phyloP scores from a whole-genome alignment of 2,113 vertebrate genomes.

The Otocyon megalotis region DNA sequence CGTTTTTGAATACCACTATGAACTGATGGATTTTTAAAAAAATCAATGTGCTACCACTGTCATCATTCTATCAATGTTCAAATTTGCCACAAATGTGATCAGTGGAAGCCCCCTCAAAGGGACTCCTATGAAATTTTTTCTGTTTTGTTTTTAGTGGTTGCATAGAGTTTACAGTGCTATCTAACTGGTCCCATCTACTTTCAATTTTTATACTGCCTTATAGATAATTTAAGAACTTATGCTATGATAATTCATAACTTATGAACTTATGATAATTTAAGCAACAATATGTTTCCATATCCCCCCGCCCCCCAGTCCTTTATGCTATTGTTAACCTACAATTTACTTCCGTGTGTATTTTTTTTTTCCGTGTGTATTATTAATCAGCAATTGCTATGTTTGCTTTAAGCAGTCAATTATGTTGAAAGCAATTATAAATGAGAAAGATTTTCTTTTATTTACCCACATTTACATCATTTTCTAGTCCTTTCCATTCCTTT shows the following conservation, averaged over 20 bases:
- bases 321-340: background rate
- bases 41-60: no score
- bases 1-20: background rate
- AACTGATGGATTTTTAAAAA: background rate
- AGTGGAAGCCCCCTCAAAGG: background rate
- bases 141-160: background rate
- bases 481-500: background rate
- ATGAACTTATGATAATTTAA: background rate
- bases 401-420: background rate
- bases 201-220: background rate
- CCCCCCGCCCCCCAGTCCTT: fast-evolving
- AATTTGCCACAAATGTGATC: background rate
- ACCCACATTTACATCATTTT: background rate
- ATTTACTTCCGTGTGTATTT: background rate
- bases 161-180: background rate
- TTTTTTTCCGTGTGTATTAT: background rate
- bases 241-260: no score
- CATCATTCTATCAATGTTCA: background rate
- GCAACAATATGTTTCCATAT: background rate
- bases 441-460: background rate
- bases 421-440: background rate
- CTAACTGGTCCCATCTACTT: background rate
- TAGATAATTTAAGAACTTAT: background rate
- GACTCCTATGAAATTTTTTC: background rate
- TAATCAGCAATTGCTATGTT: background rate